A percentile compares a stretch with the other conserved stretches of the same genome.
These are phyloP conservation scores for Hydrotaea diabolus DNA, from an alignment of 2,888 invertebrate species.

Conservation along the genomic window DNA sequence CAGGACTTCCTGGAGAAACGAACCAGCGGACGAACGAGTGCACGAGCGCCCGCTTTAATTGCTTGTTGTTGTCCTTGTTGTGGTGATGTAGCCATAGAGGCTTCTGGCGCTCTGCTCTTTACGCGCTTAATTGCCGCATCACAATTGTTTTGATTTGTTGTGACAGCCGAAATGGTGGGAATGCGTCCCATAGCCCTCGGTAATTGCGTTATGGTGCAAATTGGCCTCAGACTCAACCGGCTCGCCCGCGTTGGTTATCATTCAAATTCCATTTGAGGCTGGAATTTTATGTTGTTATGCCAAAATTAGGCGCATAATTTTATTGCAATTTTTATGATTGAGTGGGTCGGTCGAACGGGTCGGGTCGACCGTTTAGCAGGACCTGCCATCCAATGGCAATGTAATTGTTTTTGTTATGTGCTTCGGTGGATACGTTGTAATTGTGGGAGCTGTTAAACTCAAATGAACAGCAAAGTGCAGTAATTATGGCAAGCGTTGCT, in stretches of 20 bases:
- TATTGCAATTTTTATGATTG: constrained; percentile 79
- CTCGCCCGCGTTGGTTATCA: neutral
- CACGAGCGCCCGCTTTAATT: constrained; percentile 44
- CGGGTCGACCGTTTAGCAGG: constrained; percentile 41
- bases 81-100: neutral
- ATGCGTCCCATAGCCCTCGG: constrained; percentile 47
- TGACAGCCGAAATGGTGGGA: constrained; percentile 78
- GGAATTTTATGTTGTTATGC: constrained; percentile 77
- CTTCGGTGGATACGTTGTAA: neutral
- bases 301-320: constrained; percentile 79
- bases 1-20: neutral
- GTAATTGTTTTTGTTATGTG: constrained; percentile 59
- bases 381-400: constrained; percentile 34
- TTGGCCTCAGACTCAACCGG: neutral
- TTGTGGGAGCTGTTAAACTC: neutral
- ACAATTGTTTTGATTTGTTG: constrained; percentile 78
- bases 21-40: neutral
- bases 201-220: constrained; percentile 75
- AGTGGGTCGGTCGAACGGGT: constrained; percentile 51
- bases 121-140: constrained; percentile 40
- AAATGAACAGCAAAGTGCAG: neutral
- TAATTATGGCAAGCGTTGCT: no score
- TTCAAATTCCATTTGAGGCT: neutral
- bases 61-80: constrained; percentile 25
- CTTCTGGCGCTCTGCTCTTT: neutral